Conservation (phyloP, 2,797 vertebrate species). For the Phoxinus dragarum region DNA sequence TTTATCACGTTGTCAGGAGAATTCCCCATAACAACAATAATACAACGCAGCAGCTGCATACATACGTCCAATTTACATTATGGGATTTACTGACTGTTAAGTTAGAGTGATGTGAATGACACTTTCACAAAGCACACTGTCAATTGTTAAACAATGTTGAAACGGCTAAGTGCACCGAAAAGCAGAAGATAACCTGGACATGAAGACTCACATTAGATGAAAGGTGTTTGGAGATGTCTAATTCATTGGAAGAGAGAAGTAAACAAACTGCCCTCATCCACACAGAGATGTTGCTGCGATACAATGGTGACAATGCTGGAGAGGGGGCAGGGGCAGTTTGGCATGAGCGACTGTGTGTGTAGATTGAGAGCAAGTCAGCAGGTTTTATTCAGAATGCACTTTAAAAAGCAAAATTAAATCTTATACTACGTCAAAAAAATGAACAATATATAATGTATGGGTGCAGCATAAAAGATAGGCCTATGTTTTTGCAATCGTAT, state of each 20-base stretch:
- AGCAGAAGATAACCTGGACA: background rate
- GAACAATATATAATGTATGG: background rate
- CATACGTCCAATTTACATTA: background rate
- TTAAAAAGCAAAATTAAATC: background rate
- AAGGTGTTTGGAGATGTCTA: conserved; percentile 16
- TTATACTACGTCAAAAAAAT: background rate
- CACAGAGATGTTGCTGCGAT: background rate
- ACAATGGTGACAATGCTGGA: background rate
- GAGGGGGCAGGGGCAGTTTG: background rate
- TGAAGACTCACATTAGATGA: conserved; percentile 33
- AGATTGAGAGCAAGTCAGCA: conserved; percentile 44
- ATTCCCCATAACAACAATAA: background rate
- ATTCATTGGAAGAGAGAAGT: conserved; percentile 13
- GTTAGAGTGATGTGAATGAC: background rate
- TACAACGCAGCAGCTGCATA: background rate
- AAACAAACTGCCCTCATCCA: conserved; percentile 32
- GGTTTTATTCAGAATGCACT: conserved; percentile 30
- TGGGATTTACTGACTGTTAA: background rate
- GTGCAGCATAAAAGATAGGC: background rate
- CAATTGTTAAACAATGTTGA: background rate
- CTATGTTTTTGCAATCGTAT: background rate
- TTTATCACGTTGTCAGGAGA: conserved; percentile 1
- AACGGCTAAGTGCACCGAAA: background rate
- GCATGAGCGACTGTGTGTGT: background rate
- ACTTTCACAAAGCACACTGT: background rate